These are phyloP conservation scores for Alligator mississippiensis DNA, from an alignment of 2,113 vertebrate species.

Conservation along the genomic window DNA sequence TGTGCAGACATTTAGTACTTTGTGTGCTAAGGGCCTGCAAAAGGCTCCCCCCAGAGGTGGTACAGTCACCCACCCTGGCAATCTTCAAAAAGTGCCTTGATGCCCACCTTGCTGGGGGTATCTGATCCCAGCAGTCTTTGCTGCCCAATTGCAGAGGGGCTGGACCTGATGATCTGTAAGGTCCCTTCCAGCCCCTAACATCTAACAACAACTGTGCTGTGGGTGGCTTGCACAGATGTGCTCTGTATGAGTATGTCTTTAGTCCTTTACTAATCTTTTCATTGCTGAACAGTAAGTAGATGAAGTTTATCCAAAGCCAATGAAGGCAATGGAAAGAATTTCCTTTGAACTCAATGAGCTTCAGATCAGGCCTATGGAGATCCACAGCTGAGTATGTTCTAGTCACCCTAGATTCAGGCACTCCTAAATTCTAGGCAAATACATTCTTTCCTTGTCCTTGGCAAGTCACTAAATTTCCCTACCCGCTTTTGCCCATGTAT, in stretches of 20 bases:
- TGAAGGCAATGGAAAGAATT: not conserved
- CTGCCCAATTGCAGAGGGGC: too few relatives aligned
- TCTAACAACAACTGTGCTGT: too few relatives aligned
- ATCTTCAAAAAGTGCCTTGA: too few relatives aligned
- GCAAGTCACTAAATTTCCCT: not conserved
- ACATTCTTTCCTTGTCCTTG: not conserved
- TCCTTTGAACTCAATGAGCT: not conserved
- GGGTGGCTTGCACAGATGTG: too few relatives aligned
- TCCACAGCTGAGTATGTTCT: not conserved
- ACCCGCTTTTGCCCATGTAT: not conserved
- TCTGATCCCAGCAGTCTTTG: too few relatives aligned
- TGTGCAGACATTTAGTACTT: too few relatives aligned
- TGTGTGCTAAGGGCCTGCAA: too few relatives aligned
- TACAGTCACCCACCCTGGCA: too few relatives aligned
- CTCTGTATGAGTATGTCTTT: not conserved
- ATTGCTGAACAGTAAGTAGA: not conserved
- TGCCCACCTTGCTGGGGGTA: too few relatives aligned
- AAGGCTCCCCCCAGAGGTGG: too few relatives aligned
- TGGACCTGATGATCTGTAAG: too few relatives aligned
- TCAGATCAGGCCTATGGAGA: not conserved
- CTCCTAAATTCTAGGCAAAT: not conserved
- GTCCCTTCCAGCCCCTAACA: too few relatives aligned
- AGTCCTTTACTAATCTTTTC: not conserved
- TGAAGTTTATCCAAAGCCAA: not conserved
- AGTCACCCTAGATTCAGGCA: not conserved